These are phyloP conservation scores for Poeciliopsis prolifica DNA, from an alignment of 2,113 vertebrate species.

Conservation along the genomic window DNA sequence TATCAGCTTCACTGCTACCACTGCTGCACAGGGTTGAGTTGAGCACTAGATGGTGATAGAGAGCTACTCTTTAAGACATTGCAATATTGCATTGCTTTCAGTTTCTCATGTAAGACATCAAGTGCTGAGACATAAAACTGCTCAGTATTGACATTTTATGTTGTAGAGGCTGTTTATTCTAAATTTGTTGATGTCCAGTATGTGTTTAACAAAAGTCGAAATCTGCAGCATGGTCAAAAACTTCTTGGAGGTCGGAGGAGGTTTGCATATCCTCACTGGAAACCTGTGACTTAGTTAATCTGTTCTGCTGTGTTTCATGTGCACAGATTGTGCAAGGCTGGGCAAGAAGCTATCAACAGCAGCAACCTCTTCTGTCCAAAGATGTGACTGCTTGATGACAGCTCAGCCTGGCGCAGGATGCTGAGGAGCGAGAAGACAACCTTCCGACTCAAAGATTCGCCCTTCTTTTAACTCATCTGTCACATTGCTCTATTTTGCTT, in stretches of 20 bases:
- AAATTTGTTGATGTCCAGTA: background rate
- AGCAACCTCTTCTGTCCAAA: slow-evolving; percentile 80
- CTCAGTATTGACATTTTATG: background rate
- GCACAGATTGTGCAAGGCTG: slow-evolving; percentile 85
- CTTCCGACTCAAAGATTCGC: slow-evolving; percentile 22
- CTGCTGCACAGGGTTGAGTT: background rate
- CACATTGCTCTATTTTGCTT: slow-evolving; percentile 8
- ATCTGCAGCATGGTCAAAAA: background rate
- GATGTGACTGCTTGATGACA: slow-evolving; percentile 71
- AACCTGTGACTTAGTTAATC: background rate
- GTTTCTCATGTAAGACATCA: background rate
- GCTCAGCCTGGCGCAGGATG: slow-evolving; percentile 10
- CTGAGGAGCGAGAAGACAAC: slow-evolving; percentile 5
- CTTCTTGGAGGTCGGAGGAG: background rate
- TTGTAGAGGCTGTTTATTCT: background rate
- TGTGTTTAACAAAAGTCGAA: background rate
- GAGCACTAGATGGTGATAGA: background rate
- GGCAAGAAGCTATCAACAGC: slow-evolving; percentile 83
- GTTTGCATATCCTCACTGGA: background rate
- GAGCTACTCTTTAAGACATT: background rate
- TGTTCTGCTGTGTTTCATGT: slow-evolving; percentile 8
- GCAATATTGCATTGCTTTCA: background rate
- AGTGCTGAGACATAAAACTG: background rate
- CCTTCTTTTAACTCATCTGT: slow-evolving; percentile 6
- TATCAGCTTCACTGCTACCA: too few species aligned